Evolutionary conservation across 2,797 vertebrate species (phyloP), one percentile per base, ranked within the genome.

Genomic region (Molossus molossus): DNA sequence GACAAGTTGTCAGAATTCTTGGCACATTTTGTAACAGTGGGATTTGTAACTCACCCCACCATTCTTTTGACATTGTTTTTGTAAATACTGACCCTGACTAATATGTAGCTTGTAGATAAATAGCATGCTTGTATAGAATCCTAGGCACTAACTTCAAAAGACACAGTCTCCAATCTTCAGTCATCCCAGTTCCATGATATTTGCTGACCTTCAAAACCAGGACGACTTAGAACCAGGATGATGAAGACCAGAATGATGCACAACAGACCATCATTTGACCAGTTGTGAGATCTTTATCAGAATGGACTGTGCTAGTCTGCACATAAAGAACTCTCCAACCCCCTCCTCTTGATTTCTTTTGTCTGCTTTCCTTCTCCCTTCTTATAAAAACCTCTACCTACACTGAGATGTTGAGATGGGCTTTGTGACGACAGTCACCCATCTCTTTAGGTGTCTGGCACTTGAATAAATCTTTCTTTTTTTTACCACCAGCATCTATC

Each of bases 1-100:
- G 62, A 82, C 25, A 58, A 92, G 37, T 55, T 87, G n/a, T 65
- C 40, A 77, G 86, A 87, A 57, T 81, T 69, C 82, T 88, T 87
- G 85, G 67, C 53, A 67, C 23, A 29, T 65, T 40, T 21, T 69
- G n/a, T 53, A 64, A 69, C 20, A 37, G 65, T 37, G n/a, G 18
- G 65, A 69, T 33, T 37, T 20, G n/a, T 33, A 33, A 69, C 18
- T 9, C n/a, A 33, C 65, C 17, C 65, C 65, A 37, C 65, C 10
- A 37, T 69, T 69, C n/a, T 69, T 69, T 69, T 69, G 65, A 69
- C n/a, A 37, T 33, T 20, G 17, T 69, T 20, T 37, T n/a, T 69
- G n/a, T 69, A 69, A 69, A 37, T 37, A 69, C 17, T 33, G n/a
- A 37, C 9, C 33, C 65, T 69, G n/a, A 69, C 8, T 67, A 37